Percentiles rank a stretch among this genome's conserved stretches.
Evolutionary conservation across 2,113 vertebrate species (phyloP).

Genomic region (Pongo abelii): DNA sequence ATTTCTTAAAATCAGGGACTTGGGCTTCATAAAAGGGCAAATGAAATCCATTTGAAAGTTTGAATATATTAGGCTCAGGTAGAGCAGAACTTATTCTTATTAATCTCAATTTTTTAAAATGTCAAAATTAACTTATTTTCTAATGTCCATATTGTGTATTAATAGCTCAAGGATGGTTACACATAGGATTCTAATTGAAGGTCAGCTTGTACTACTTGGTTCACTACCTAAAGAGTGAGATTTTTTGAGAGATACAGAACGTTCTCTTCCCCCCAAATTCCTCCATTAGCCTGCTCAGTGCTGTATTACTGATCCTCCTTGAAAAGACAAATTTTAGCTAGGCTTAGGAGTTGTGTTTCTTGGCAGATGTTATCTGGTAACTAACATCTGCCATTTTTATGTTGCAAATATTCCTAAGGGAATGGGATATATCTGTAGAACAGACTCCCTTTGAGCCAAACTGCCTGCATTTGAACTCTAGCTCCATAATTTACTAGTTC

Average conservation of each 20-base stretch:
- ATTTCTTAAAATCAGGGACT: conserved; percentile 29
- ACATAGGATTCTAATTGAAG: not conserved
- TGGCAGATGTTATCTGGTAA: not conserved
- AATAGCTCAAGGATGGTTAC: not conserved
- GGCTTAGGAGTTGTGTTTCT: not conserved
- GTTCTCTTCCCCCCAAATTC: not conserved
- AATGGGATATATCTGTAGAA: not conserved
- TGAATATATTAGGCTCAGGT: not conserved
- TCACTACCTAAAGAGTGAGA: not conserved
- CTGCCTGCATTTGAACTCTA: not conserved
- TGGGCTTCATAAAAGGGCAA: not conserved
- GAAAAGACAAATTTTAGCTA: not conserved
- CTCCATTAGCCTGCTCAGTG: not conserved
- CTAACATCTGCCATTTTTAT: not conserved
- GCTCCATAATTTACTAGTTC: not conserved
- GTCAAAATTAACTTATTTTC: not conserved
- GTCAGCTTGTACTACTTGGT: not conserved
- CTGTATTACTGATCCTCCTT: not conserved
- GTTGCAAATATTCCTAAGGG: not conserved
- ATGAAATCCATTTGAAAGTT: not conserved
- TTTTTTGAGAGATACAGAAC: not conserved
- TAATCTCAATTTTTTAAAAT: not conserved
- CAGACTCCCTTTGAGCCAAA: not conserved
- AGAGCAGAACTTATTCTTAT: not conserved
- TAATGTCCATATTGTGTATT: not conserved